A percentile compares a stretch with the other conserved stretches of the same genome.
phyloP scores from a whole-genome alignment of 2,888 invertebrate genomes.

The Amiota mariae region DNA sequence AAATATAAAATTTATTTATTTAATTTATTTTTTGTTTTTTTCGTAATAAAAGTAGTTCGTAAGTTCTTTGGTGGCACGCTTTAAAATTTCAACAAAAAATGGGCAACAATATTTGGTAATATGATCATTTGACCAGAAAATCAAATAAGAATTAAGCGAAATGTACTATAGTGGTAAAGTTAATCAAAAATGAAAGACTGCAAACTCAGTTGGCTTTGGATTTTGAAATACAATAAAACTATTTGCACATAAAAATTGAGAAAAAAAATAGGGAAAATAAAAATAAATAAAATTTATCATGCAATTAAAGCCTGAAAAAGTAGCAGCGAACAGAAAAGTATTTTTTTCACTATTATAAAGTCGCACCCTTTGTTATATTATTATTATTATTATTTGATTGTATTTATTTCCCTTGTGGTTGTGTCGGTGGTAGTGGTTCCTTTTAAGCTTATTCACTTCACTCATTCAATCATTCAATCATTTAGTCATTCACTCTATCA shows the following conservation, averaged over 20 bases:
- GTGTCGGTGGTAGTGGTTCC: too few species aligned
- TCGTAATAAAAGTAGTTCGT: slow-evolving; percentile 1
- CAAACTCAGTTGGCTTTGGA: neutral
- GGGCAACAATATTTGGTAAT: slow-evolving; percentile 6
- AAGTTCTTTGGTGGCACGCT: neutral
- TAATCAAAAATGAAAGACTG: neutral
- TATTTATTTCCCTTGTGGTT: too few species aligned
- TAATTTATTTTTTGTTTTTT: neutral
- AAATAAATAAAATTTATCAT: slow-evolving; percentile 3
- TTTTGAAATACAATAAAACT: too few species aligned
- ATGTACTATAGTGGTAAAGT: neutral
- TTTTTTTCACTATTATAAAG: too few species aligned
- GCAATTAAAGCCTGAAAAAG: neutral
- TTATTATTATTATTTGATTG: too few species aligned
- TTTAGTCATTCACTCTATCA: too few species aligned
- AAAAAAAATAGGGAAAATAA: neutral
- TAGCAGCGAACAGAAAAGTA: too few species aligned
- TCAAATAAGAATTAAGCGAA: neutral
- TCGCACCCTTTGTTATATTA: too few species aligned
- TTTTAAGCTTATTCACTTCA: too few species aligned
- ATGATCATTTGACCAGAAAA: neutral
- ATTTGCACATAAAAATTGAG: neutral
- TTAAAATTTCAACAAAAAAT: neutral
- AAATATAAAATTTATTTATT: neutral
- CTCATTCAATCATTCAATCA: too few species aligned